Percentiles rank a stretch among this genome's conserved stretches.
phyloP scores from a whole-genome alignment of 2,888 invertebrate genomes.

The Pomacea canaliculata region DNA sequence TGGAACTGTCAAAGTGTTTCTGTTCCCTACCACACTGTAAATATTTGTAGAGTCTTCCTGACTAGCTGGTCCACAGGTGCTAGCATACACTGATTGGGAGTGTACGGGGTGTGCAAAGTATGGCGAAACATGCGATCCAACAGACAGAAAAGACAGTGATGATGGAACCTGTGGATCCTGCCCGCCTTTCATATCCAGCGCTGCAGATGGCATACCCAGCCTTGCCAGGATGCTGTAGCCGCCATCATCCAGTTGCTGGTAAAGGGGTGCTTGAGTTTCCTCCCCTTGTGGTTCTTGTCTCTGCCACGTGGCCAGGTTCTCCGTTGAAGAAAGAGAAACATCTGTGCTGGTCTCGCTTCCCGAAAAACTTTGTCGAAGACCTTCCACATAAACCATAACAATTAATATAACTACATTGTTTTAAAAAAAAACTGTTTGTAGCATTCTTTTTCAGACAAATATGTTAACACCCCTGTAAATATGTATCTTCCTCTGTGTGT shows the following conservation, averaged over 20 bases:
- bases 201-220: constrained; percentile 56
- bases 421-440: constrained; percentile 7
- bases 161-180: constrained; percentile 4
- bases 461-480: neutral
- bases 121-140: constrained; percentile 6
- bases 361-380: constrained; percentile 84
- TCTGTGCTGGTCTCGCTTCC: constrained; percentile 85
- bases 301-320: constrained; percentile 78
- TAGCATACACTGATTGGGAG: constrained; percentile 21
- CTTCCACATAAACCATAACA: constrained; percentile 53
- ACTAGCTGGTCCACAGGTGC: neutral
- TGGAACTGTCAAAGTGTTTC: constrained; percentile 10
- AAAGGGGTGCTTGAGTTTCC: constrained; percentile 72
- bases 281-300: constrained; percentile 93
- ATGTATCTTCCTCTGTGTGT: too few relatives aligned
- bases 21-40: constrained; percentile 1
- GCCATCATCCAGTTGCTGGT: constrained; percentile 39
- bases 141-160: constrained; percentile 3
- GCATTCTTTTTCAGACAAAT: constrained; percentile 9
- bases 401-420: neutral
- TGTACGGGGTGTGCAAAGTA: constrained; percentile 14
- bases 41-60: neutral
- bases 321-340: constrained; percentile 86
- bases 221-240: constrained; percentile 69
- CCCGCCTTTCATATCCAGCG: constrained; percentile 21